phyloP scores from a whole-genome alignment of 2,797 vertebrate genomes.

The Urosaurus nigricauda region DNA sequence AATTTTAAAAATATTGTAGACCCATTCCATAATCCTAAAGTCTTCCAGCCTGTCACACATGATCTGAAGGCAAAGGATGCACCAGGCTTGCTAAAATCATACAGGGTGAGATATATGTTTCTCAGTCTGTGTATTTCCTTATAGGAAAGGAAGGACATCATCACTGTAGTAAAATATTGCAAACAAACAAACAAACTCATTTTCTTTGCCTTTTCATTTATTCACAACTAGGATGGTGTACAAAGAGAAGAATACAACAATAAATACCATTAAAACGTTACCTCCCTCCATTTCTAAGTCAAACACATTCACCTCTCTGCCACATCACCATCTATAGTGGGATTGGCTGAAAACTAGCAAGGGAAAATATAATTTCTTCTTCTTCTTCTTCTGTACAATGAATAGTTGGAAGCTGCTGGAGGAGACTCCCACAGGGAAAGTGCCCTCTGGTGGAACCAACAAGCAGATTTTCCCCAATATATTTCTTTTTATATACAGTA shows the following conservation, averaged over 20 bases:
- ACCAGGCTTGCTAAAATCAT: background rate
- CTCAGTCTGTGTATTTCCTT: background rate
- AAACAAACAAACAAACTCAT: background rate
- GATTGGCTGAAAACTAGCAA: accelerated
- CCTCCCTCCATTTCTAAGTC: conserved; percentile 19
- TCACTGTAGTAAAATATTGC: background rate
- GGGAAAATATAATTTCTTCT: background rate
- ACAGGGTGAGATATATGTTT: background rate
- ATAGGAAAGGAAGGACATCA: too few relatives aligned
- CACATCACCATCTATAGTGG: conserved; percentile 30
- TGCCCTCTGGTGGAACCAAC: conserved; percentile 46
- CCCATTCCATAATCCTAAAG: background rate
- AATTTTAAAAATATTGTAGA: background rate
- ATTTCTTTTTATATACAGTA: background rate
- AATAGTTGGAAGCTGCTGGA: background rate
- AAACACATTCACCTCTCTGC: background rate
- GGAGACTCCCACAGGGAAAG: conserved; percentile 22
- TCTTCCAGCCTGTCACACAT: background rate
- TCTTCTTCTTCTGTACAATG: background rate
- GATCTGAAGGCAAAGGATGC: background rate
- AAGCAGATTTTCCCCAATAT: conserved; percentile 21
- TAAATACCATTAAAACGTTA: background rate
- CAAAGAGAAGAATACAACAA: background rate
- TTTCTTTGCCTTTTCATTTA: background rate
- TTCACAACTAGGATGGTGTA: background rate